These are phyloP conservation scores for Procambarus virginalis DNA, from an alignment of 1,140 invertebrate species.

Conservation along the genomic window DNA sequence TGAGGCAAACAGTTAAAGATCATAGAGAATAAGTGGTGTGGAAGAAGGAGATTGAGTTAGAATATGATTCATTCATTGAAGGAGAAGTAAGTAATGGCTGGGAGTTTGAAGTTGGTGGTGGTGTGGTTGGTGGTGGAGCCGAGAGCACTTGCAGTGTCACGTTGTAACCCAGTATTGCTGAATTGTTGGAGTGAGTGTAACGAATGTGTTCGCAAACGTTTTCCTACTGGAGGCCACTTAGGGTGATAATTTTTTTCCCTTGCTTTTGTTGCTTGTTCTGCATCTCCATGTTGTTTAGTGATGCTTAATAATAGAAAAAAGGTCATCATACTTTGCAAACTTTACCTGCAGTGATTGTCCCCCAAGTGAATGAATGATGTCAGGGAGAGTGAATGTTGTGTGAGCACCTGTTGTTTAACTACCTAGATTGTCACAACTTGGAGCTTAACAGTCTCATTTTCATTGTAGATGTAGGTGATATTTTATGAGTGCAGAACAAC, in stretches of 20 bases:
- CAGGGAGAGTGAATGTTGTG: constrained; percentile 22
- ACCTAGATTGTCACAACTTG: constrained; percentile 10
- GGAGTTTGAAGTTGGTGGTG: not conserved
- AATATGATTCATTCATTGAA: not conserved
- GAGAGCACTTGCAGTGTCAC: constrained; percentile 22
- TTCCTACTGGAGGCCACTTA: constrained; percentile 66
- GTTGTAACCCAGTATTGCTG: constrained; percentile 68
- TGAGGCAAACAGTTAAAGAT: not conserved
- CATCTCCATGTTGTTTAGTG: constrained; percentile 60
- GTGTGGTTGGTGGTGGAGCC: constrained; percentile 24
- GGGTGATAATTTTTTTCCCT: constrained; percentile 50
- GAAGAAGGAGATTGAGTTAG: not conserved
- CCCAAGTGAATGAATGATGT: constrained; percentile 17
- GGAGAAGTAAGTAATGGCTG: not conserved
- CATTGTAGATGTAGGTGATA: constrained; percentile 36
- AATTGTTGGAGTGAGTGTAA: constrained; percentile 62
- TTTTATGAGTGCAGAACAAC: constrained; percentile 38
- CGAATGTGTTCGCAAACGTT: constrained; percentile 65
- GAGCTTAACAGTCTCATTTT: constrained; percentile 49
- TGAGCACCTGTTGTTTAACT: constrained; percentile 43
- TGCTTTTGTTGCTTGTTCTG: constrained; percentile 59
- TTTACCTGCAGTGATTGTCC: constrained; percentile 49
- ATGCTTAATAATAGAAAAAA: constrained; percentile 49
- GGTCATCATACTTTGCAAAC: constrained; percentile 41
- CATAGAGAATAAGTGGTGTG: not conserved